phyloP scores from a whole-genome alignment of 2,888 invertebrate species.

The Chymomyza fuscimana region DNA sequence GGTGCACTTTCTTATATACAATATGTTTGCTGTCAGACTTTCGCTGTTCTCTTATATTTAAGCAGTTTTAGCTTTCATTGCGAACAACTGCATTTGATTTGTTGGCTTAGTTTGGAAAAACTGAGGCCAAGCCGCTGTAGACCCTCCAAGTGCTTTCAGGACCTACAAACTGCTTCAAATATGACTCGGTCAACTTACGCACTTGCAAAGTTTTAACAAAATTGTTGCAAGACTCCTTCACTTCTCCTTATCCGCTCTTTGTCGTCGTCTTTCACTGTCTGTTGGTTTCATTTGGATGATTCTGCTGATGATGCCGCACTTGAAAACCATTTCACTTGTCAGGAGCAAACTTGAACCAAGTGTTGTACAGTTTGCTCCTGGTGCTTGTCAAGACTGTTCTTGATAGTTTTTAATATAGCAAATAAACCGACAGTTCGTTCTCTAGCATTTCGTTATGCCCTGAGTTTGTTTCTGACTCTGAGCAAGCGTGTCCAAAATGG shows the following conservation, averaged over 20 bases:
- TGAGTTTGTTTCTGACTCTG: neutral
- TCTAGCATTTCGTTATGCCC: neutral
- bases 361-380: conserved; percentile 6
- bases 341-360: neutral
- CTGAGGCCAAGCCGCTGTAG: neutral
- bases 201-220: conserved; percentile 4
- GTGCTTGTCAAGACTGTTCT: conserved; percentile 5
- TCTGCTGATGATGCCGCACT: neutral
- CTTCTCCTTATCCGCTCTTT: neutral
- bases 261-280: neutral
- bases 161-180: neutral
- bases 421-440: conserved; percentile 3
- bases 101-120: neutral
- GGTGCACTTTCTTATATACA: neutral
- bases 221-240: neutral
- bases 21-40: neutral
- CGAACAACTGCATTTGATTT: neutral
- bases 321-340: neutral
- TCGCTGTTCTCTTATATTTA: neutral
- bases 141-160: neutral
- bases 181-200: neutral
- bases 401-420: conserved; percentile 16
- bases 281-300: neutral
- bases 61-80: neutral
- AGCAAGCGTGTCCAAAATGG: neutral